Evolutionary conservation across 2,113 vertebrate species (phyloP).

Genomic region (Saccopteryx bilineata): DNA sequence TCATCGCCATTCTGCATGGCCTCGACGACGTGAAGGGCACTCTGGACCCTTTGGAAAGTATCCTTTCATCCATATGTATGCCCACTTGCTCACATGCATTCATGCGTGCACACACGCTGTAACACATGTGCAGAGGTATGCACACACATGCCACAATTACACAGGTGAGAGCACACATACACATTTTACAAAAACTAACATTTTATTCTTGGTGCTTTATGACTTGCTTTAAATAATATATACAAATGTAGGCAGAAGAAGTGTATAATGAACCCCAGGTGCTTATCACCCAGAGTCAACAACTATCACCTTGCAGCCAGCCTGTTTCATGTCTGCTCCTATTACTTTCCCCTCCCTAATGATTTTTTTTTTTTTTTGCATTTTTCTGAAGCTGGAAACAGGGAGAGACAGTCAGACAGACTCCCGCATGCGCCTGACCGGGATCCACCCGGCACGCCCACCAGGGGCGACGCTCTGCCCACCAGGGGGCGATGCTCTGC

Average conservation of each 20-base stretch:
- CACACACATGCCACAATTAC: neutral
- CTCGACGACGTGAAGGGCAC: neutral
- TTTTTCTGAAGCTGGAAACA: too few species aligned
- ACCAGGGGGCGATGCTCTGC: too few species aligned
- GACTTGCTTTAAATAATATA: neutral
- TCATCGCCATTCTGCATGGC: neutral
- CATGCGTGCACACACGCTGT: neutral
- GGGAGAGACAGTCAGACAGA: too few species aligned
- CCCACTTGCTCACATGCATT: neutral
- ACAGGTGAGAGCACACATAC: neutral
- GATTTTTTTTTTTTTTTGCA: too few species aligned
- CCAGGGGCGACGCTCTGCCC: too few species aligned
- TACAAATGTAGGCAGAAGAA: neutral
- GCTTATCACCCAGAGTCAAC: neutral
- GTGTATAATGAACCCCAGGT: neutral
- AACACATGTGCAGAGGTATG: too few species aligned
- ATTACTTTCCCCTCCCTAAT: neutral
- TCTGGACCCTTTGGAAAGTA: neutral
- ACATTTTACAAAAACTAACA: neutral
- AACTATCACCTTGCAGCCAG: neutral
- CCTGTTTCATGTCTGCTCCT: neutral
- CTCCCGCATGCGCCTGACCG: too few species aligned
- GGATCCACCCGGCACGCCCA: too few species aligned
- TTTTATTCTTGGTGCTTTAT: slow-evolving; percentile 8
- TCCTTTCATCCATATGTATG: neutral